Evolutionary conservation across 2,797 vertebrate genomes (phyloP), one percentile per base, ranked within the genome.

Genomic region (Neomorphus geoffroyi): DNA sequence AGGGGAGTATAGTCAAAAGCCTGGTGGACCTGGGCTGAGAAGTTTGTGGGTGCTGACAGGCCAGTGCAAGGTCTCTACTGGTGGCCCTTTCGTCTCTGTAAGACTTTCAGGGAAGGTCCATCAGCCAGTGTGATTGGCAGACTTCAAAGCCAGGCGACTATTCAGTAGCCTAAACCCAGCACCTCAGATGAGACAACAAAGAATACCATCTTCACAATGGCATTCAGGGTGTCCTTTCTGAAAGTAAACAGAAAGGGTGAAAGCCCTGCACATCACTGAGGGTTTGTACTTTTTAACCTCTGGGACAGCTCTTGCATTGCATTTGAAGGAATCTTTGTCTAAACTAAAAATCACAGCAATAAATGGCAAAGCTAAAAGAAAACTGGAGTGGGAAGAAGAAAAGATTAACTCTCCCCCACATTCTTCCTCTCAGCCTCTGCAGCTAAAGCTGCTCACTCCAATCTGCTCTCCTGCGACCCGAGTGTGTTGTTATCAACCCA

Each of bases 121-220:
- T 30, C 56, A 81, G 70, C 6, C 6, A 3, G 4, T 12, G 4
- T n/a, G 78, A 18, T 41, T 1, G 2, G 65, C 17, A 7, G 21
- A 32, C 51, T 67, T 51, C 37, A 32, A 79, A 79, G 41, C 24
- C 28, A 24, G 26, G 16, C 4, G 6, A 21, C 10, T 43, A 21
- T 4, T 51, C 12, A 1, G 4, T 7, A 32, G 32, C 9, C 39
- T 64, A 4, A 17, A 33, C 17, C 11, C 3, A 1, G 45, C 18
- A 58, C 27, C 54, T 45, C 2, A 0, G 11, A 37, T 10, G 10
- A 66, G 30, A 17, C 23, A 61, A 61, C 11, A 14, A 57, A 61
- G 27, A 85, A 27, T 2, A 46, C 23, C 0, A 1, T 9, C 74
- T 79, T 19, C 46, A 39, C 32, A 27, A 37, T 0, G 1, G 70